Evolutionary conservation across 2,888 invertebrate species (phyloP), one percentile per base, ranked within the genome.

Genomic region (Taenaris catops): DNA sequence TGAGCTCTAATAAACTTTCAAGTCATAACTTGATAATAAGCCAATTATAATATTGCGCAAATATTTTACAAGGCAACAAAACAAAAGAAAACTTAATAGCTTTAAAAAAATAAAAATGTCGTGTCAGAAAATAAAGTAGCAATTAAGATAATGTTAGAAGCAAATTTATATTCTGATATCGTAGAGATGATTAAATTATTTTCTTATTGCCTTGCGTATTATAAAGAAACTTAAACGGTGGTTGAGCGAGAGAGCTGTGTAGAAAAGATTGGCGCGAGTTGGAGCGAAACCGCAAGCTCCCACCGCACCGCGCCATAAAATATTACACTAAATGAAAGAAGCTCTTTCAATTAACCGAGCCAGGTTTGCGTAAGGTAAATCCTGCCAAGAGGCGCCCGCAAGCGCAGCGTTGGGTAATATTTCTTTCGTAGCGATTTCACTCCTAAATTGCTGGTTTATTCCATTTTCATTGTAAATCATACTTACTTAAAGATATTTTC

Each of bases 311-410:
- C 55, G 63, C 70, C 63, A 65, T 78, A 78, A 81, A 83, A 79
- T 81, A 83, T 78, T 75, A 75, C 70, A 63, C 68, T 66, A 65
- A 78, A 79, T 66, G 78, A 79, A 79, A 80, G 74, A 75, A 78
- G 76, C 74, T 73, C 74, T 81, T 81, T 81, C 74, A 80, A 81
- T 84, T 83, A 84, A 79, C 69, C 55, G 65, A 73, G 70, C 65
- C 70, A 75, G 73, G 72, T 78, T 79, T 72, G 70, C 71, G 70
- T 74, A 73, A 75, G 67, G 70, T 67, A 73, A 72, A 73, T 66
- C 62, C 60, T 59, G 62, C 69, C 64, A 69, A 71, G 70, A 68
- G 69, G 62, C 67, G 60, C 58, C 58, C 62, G 57, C 53, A 54
- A 51, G 55, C 58, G 63, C 64, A 55, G 53, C 55, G 53, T 58